Percentiles rank a stretch among this genome's conserved stretches.
These are phyloP conservation scores for Alca torda DNA, from an alignment of 2,797 vertebrate genomes.

Conservation along the genomic window DNA sequence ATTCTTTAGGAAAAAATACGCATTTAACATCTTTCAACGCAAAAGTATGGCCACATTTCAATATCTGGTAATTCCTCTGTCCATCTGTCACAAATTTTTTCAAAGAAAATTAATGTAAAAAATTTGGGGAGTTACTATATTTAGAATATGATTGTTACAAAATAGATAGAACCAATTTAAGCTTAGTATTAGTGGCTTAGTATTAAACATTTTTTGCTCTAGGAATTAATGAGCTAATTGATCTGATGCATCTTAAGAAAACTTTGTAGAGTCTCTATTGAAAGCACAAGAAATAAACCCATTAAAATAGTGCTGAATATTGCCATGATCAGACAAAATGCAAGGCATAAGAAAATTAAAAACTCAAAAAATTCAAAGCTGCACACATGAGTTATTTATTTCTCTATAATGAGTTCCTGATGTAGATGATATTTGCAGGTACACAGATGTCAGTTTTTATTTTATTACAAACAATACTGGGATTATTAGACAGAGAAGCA, in stretches of 20 bases:
- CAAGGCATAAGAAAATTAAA: not conserved
- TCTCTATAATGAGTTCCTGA: not conserved
- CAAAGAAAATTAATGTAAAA: not conserved
- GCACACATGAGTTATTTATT: not conserved
- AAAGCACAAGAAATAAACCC: not conserved
- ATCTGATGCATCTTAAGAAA: not conserved
- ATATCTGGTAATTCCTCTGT: not conserved
- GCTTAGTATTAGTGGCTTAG: not conserved
- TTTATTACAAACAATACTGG: not conserved
- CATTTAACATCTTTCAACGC: not conserved
- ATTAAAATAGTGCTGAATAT: not conserved
- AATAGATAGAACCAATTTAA: not conserved
- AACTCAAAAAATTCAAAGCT: not conserved
- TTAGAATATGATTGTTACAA: not conserved
- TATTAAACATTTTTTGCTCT: not conserved
- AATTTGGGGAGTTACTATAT: not conserved
- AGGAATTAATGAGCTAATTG: not conserved
- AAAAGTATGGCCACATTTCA: not conserved
- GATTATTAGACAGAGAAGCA: not conserved
- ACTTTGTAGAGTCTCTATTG: not conserved
- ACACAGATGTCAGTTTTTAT: not conserved
- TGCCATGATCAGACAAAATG: not conserved
- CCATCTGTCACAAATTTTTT: not conserved
- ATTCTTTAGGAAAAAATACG: not conserved
- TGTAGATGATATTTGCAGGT: not conserved